Percentiles rank a stretch among this genome's conserved stretches.
These are phyloP conservation scores for Phalloptychus januarius DNA, from an alignment of 2,797 vertebrate genomes.

Conservation along the genomic window DNA sequence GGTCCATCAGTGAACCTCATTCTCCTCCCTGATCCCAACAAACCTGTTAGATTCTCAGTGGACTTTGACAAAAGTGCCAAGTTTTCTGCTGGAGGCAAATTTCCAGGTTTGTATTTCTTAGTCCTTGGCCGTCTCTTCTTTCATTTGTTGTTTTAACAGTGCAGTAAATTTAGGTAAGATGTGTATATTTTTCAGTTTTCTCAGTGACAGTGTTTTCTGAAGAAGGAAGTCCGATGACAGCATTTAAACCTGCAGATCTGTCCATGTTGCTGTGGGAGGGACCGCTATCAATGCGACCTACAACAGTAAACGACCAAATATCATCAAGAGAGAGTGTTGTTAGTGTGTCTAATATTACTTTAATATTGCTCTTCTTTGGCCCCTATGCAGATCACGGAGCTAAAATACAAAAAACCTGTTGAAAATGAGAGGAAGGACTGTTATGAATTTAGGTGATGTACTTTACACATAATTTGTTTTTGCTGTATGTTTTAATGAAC, in stretches of 20 bases:
- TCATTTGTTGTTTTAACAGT: background rate
- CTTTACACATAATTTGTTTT: background rate
- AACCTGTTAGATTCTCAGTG: constrained; percentile 82
- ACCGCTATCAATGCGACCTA: constrained; percentile 40
- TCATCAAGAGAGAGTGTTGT: background rate
- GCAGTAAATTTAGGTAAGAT: background rate
- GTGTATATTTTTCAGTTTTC: constrained; percentile 82
- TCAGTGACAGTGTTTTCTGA: constrained; percentile 89
- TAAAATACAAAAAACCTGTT: constrained; percentile 87
- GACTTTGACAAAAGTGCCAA: constrained; percentile 76
- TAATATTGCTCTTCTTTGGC: background rate
- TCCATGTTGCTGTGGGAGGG: constrained; percentile 88
- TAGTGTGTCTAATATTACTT: background rate
- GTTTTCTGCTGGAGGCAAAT: constrained; percentile 83
- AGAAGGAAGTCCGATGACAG: constrained; percentile 83
- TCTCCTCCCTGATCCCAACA: constrained; percentile 87
- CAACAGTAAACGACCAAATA: constrained; percentile 74
- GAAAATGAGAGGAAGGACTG: constrained; percentile 82
- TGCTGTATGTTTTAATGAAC: background rate
- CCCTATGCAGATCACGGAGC: constrained; percentile 74
- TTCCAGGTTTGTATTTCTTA: constrained; percentile 83
- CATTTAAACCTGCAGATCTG: constrained; percentile 80
- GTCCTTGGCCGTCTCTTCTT: background rate
- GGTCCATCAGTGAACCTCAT: constrained; percentile 83
- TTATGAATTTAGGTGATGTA: constrained; percentile 90